Evolutionary conservation across 37 sponge, comb jelly and placozoan genomes (phyloP), one percentile per base, ranked within the genome.

Genomic region (Cladorhizidae sp.): DNA sequence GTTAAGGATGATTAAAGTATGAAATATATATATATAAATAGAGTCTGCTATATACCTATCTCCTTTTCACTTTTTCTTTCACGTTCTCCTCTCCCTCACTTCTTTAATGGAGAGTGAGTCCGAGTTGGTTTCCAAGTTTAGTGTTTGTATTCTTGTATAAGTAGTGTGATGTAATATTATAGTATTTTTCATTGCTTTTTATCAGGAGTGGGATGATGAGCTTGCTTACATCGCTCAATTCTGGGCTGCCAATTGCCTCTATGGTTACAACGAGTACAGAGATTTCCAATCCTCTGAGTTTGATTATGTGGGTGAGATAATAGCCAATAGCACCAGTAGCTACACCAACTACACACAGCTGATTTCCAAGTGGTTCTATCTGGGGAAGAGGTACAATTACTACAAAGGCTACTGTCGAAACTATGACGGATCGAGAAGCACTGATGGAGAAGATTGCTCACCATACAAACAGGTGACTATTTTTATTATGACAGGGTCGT

Each of bases 121-220:
- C n/a, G n/a, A n/a, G n/a, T n/a, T n/a, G n/a, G n/a, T n/a, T n/a
- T n/a, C n/a, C n/a, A n/a, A n/a, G n/a, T n/a, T n/a, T n/a, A n/a
- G n/a, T n/a, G n/a, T n/a, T n/a, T n/a, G n/a, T n/a, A n/a, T n/a
- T n/a, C n/a, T n/a, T n/a, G n/a, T n/a, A n/a, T n/a, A n/a, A n/a
- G n/a, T n/a, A n/a, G n/a, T n/a, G n/a, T n/a, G n/a, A n/a, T n/a
- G n/a, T n/a, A n/a, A n/a, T n/a, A n/a, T n/a, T n/a, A n/a, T n/a
- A n/a, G n/a, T n/a, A n/a, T n/a, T n/a, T n/a, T n/a, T n/a, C n/a
- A n/a, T n/a, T n/a, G n/a, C n/a, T n/a, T n/a, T n/a, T 41, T 22
- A 1, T 26, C n/a, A 82, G 83, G 74, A 74, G 2, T 82, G 83
- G 83, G 73, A 82, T 82, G 74, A 74, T 18, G 83, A 82, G n/a